Evolutionary conservation across 2,888 invertebrate genomes (phyloP).

Genomic region (Lasioglossum oenotherae): DNA sequence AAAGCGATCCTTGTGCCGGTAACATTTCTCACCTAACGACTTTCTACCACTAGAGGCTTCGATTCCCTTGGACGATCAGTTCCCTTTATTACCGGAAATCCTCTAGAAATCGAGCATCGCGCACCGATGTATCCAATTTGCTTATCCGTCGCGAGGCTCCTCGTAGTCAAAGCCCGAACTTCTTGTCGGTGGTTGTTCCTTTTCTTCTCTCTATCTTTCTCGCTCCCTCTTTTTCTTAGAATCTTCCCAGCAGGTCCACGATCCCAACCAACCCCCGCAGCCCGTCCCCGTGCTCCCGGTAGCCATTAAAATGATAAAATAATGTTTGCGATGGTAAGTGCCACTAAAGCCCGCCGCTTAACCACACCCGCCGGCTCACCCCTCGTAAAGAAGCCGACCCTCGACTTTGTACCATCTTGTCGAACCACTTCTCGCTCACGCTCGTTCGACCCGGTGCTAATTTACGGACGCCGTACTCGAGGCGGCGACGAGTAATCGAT

Average conservation of each 20-base stretch:
- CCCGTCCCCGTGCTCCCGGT: conserved; percentile 57
- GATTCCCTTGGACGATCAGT: neutral
- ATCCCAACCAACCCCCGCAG: neutral
- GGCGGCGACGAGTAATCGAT: conserved; percentile 72
- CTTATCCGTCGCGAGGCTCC: conserved; percentile 16
- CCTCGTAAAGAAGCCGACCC: conserved; percentile 73
- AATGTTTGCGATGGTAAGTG: conserved; percentile 83
- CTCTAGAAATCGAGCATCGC: neutral
- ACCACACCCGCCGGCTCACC: conserved; percentile 67
- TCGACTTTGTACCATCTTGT: conserved; percentile 76
- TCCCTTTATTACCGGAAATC: neutral
- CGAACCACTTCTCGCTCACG: conserved; percentile 75
- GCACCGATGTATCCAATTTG: conserved; percentile 36
- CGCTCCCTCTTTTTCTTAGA: conserved; percentile 27
- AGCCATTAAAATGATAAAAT: conserved; percentile 83
- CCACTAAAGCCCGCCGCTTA: conserved; percentile 78
- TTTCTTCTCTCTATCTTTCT: neutral
- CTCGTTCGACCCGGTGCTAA: conserved; percentile 72
- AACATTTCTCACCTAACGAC: neutral
- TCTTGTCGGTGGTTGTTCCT: neutral
- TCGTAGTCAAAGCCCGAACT: neutral
- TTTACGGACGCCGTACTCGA: conserved; percentile 72
- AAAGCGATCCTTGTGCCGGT: neutral
- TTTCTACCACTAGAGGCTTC: neutral
- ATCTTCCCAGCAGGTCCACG: conserved; percentile 8